Evolutionary conservation across 2,113 vertebrate genomes (phyloP).

Genomic region (Cyprinus carpio): DNA sequence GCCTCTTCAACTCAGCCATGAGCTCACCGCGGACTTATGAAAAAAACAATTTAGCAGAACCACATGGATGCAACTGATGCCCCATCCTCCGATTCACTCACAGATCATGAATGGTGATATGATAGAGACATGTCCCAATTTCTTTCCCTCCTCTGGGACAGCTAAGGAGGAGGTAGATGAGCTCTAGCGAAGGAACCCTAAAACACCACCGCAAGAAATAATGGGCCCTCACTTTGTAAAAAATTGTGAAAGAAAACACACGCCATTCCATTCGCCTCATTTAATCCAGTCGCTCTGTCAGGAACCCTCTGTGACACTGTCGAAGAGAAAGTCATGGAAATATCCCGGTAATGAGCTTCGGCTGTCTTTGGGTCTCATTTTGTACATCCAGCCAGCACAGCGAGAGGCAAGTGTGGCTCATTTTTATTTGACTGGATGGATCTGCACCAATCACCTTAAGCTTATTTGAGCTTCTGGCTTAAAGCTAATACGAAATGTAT

Average conservation of each 20-base stretch:
- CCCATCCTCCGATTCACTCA: slow-evolving; percentile 35
- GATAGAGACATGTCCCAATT: slow-evolving; percentile 36
- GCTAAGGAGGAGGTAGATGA: slow-evolving; percentile 8
- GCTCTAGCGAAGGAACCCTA: slow-evolving; percentile 16
- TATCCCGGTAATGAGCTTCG: slow-evolving; percentile 75
- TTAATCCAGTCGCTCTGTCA: slow-evolving; percentile 43
- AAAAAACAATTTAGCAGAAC: slow-evolving; percentile 50
- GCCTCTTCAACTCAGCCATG: slow-evolving; percentile 20
- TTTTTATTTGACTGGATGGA: slow-evolving; percentile 2
- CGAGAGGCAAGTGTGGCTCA: not conserved
- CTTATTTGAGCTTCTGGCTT: not conserved
- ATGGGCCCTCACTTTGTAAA: slow-evolving; percentile 3
- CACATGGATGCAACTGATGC: slow-evolving; percentile 34
- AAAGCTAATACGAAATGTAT: not conserved
- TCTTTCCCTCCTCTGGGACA: not conserved
- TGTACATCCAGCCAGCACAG: slow-evolving; percentile 22
- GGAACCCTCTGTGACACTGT: slow-evolving; percentile 3
- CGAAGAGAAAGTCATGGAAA: slow-evolving; percentile 57
- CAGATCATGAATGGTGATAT: slow-evolving; percentile 24
- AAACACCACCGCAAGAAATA: slow-evolving; percentile 33
- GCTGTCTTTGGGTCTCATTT: slow-evolving; percentile 70
- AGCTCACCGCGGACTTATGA: slow-evolving; percentile 24
- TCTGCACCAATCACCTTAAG: not conserved
- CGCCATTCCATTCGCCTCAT: slow-evolving; percentile 34
- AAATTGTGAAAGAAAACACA: slow-evolving; percentile 6